phyloP scores from a whole-genome alignment of 2,113 vertebrate genomes.

The Penelope pileata region DNA sequence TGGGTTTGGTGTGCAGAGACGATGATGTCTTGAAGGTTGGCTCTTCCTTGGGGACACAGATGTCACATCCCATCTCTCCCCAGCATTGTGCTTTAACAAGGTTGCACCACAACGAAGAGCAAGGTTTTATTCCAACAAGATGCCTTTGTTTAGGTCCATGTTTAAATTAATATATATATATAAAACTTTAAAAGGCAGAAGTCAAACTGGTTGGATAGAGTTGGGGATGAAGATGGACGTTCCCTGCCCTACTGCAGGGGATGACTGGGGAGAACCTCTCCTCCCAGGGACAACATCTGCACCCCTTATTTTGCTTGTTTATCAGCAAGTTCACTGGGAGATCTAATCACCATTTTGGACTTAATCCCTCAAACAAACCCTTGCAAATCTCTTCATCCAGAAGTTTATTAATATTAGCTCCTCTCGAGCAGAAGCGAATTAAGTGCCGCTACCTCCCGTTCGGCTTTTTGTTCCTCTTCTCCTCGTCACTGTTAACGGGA shows the following conservation, averaged over 20 bases:
- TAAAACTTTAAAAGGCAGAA: neutral
- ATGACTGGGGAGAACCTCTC: neutral
- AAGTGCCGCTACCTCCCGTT: neutral
- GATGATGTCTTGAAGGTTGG: neutral
- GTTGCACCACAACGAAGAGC: neutral
- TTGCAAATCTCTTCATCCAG: slow-evolving; percentile 21
- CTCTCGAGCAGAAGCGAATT: slow-evolving; percentile 21
- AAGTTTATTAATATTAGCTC: slow-evolving; percentile 58
- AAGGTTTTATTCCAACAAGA: neutral
- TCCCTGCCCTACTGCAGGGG: neutral
- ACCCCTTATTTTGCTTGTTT: neutral
- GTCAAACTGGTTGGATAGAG: neutral
- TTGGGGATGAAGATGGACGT: neutral
- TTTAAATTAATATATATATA: neutral
- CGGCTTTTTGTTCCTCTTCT: slow-evolving; percentile 23
- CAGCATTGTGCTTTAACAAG: neutral
- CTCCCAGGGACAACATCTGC: neutral
- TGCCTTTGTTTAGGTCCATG: neutral
- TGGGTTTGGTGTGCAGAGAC: rapidly evolving
- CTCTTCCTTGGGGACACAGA: neutral
- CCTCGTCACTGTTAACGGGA: slow-evolving; percentile 29
- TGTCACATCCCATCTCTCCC: neutral
- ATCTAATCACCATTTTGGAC: slow-evolving; percentile 19
- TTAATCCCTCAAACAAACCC: slow-evolving; percentile 29
- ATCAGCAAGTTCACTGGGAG: neutral